Percentiles rank a stretch among this genome's conserved stretches.
Evolutionary conservation across 1,140 invertebrate species (phyloP).

Genomic region (Aphidius gifuensis): DNA sequence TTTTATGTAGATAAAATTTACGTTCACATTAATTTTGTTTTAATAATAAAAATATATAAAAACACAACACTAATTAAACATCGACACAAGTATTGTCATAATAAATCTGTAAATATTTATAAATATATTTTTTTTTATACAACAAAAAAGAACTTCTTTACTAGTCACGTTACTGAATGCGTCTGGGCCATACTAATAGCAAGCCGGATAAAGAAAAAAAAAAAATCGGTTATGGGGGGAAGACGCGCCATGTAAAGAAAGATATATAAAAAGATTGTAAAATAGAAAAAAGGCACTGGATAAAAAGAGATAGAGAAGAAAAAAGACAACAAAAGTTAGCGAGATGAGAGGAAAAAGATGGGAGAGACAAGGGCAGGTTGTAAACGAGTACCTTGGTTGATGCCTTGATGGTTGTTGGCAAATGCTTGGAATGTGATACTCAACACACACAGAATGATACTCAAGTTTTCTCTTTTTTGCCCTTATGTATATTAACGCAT

Average conservation of each 20-base stretch:
- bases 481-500: too few species aligned
- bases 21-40: too few species aligned
- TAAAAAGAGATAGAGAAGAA: background rate
- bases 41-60: background rate
- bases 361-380: background rate
- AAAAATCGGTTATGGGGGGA: slow-evolving; percentile 14
- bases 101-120: slow-evolving; percentile 1
- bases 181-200: slow-evolving; percentile 1
- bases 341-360: slow-evolving; percentile 1
- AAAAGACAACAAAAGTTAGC: background rate
- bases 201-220: slow-evolving; percentile 18
- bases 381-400: too few species aligned
- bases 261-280: slow-evolving; percentile 11
- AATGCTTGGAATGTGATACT: too few species aligned
- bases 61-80: background rate
- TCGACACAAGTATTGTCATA: too few species aligned
- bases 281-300: background rate
- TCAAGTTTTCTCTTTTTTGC: too few species aligned
- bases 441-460: too few species aligned
- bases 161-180: slow-evolving; percentile 21
- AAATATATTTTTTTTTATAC: background rate
- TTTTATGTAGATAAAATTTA: background rate
- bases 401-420: too few species aligned
- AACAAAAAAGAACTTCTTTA: slow-evolving; percentile 9
- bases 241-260: background rate